Conservation (phyloP, 2,888 invertebrate genomes). For the Acleris laterana region DNA sequence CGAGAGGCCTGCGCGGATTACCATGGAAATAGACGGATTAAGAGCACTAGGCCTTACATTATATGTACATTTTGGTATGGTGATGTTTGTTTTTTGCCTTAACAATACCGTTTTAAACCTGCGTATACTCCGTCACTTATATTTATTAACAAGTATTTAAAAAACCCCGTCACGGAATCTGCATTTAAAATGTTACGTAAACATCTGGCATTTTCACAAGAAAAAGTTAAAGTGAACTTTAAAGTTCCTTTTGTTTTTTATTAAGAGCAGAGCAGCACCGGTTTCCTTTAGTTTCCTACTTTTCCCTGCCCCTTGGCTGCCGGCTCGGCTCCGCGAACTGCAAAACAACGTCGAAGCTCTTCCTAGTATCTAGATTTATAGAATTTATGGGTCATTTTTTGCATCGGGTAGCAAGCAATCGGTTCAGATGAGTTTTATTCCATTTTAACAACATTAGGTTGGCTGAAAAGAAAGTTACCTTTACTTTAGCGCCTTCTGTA, state of each 20-base stretch:
- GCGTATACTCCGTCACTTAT: too few relatives aligned
- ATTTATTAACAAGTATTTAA: too few relatives aligned
- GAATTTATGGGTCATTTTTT: slow-evolving; percentile 17
- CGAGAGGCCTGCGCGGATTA: slow-evolving; percentile 63
- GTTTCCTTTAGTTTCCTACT: slow-evolving; percentile 31
- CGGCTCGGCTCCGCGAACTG: slow-evolving; percentile 27
- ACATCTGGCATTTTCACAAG: slow-evolving; percentile 5
- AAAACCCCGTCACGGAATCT: too few relatives aligned
- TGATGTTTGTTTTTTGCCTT: slow-evolving; percentile 1
- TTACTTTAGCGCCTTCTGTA: slow-evolving; percentile 49
- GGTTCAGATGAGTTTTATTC: slow-evolving; percentile 27
- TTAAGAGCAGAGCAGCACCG: slow-evolving; percentile 9
- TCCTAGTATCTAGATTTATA: slow-evolving; percentile 20
- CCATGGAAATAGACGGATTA: slow-evolving; percentile 60
- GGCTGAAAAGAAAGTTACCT: slow-evolving; percentile 25
- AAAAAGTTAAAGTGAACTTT: slow-evolving; percentile 28
- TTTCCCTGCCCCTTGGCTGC: slow-evolving; percentile 24
- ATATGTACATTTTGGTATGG: too few relatives aligned
- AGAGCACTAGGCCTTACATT: slow-evolving; percentile 47
- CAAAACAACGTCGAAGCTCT: slow-evolving; percentile 30
- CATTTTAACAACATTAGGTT: slow-evolving; percentile 17
- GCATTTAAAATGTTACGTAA: slow-evolving; percentile 6
- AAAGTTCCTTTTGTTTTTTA: slow-evolving; percentile 22
- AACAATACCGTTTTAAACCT: not conserved
- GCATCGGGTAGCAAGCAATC: slow-evolving; percentile 9